Evolutionary conservation across 2,888 invertebrate species (phyloP).

Genomic region (Cryptocephalus primarius): DNA sequence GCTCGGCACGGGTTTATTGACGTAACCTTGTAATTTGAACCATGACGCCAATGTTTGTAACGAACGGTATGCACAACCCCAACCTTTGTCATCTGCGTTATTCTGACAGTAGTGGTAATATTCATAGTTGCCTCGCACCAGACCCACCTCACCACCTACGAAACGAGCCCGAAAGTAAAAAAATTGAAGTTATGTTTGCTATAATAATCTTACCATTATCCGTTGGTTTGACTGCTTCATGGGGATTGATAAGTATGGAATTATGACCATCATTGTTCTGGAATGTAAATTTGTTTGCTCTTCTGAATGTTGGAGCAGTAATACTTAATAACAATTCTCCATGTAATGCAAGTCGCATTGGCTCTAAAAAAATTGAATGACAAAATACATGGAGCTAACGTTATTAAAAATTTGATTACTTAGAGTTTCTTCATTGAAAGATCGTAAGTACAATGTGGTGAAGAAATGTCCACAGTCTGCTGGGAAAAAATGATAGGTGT

Average conservation of each 20-base stretch:
- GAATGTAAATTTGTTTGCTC: conserved; percentile 54
- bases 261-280: conserved; percentile 36
- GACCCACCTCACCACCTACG: conserved; percentile 39
- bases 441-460: conserved; percentile 59
- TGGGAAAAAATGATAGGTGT: conserved; percentile 66
- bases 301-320: conserved; percentile 63
- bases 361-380: conserved; percentile 39
- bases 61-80: conserved; percentile 99
- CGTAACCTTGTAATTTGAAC: conserved; percentile 80
- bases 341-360: conserved; percentile 58
- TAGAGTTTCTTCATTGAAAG: conserved; percentile 54
- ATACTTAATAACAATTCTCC: conserved; percentile 55
- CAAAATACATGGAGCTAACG: conserved; percentile 1
- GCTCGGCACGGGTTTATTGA: conserved; percentile 62
- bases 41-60: conserved; percentile 94
- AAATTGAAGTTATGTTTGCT: background rate
- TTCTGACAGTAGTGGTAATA: conserved; percentile 98
- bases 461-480: conserved; percentile 63
- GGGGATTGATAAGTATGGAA: conserved; percentile 59
- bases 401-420: conserved; percentile 39
- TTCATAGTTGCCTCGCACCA: conserved; percentile 76
- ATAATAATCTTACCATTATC: conserved; percentile 25
- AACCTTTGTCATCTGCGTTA: conserved; percentile 88
- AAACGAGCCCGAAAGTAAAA: background rate
- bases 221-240: conserved; percentile 42